Evolutionary conservation across 2,797 vertebrate genomes (phyloP), one percentile per base, ranked within the genome.

Genomic region (Arctocebus calabarensis): DNA sequence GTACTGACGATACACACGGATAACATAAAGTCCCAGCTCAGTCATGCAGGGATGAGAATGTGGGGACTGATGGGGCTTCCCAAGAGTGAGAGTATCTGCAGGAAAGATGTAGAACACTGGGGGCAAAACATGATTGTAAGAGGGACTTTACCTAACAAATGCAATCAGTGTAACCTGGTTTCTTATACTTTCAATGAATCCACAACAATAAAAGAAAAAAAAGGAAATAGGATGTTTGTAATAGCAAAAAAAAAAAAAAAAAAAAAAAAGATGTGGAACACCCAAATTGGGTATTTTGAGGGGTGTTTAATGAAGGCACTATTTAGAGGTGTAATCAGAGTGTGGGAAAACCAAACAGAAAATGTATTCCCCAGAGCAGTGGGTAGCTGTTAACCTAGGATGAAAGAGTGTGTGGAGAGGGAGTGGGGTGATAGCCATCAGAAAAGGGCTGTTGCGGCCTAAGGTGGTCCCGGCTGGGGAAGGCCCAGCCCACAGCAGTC

Each of bases 231-330:
- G 5, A 40, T 40, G 40, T 40, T 40, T 40, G 40, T 40, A 40
- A 40, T 40, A 40, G 40, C 40, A 40, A 40, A 40, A 40, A 40
- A 40, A 40, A 40, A 40, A 40, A 40, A 40, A 40, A 40, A 40
- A 40, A 40, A 40, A 40, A 40, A 40, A 40, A 64, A 64, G n/a
- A 88, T 25, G 9, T 29, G 68, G 71, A 95, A 84, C 25, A 88
- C 48, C 70, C n/a, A n/a, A 43, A 74, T 3, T 66, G 40, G 66
- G 32, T 45, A 48, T 92, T 95, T 85, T 25, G 23, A 75, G 68
- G 48, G 73, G 84, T 45, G 9, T 90, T 90, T 91, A 90, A 93
- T 57, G 83, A 91, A 90, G 68, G 40, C 19, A 20, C 8, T 81
- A 78, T 83, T 83, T 85, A 78, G 20, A 84, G 43, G 57, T 59